Evolutionary conservation across 2,113 vertebrate genomes (phyloP).

Genomic region (Hystrix brachyura): DNA sequence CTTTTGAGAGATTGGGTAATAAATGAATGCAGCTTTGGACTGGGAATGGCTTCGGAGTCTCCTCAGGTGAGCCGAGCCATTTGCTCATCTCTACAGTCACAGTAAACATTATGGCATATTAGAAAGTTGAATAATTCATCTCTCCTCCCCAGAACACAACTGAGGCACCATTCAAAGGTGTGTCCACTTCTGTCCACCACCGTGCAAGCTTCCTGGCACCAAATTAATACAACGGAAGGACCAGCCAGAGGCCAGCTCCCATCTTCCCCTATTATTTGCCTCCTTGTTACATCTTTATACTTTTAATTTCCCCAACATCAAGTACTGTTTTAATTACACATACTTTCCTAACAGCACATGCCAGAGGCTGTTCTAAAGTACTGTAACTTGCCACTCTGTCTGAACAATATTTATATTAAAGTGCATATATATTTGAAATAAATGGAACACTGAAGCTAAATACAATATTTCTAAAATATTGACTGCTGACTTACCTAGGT

Average conservation of each 20-base stretch:
- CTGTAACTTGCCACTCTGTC: neutral
- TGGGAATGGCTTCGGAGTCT: neutral
- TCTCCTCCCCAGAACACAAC: neutral
- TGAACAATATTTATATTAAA: constrained; percentile 25
- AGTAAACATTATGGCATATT: neutral
- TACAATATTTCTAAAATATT: neutral
- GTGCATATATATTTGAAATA: neutral
- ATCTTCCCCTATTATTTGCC: neutral
- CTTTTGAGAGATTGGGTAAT: neutral
- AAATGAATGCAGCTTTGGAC: neutral
- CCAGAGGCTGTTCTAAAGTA: neutral
- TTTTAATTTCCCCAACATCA: neutral
- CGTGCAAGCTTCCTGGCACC: neutral
- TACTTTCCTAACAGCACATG: constrained; percentile 2
- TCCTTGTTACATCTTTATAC: neutral
- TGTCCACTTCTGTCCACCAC: neutral
- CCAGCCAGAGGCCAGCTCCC: neutral
- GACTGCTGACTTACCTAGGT: neutral
- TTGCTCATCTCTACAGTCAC: neutral
- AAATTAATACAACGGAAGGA: neutral
- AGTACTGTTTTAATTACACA: constrained; percentile 39
- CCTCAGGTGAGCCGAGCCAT: neutral
- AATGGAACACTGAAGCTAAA: neutral
- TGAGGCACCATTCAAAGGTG: neutral
- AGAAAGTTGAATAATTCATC: neutral